Conservation (phyloP, 37 sponge, comb jelly and placozoan genomes). For the Tethya wilhelma region DNA sequence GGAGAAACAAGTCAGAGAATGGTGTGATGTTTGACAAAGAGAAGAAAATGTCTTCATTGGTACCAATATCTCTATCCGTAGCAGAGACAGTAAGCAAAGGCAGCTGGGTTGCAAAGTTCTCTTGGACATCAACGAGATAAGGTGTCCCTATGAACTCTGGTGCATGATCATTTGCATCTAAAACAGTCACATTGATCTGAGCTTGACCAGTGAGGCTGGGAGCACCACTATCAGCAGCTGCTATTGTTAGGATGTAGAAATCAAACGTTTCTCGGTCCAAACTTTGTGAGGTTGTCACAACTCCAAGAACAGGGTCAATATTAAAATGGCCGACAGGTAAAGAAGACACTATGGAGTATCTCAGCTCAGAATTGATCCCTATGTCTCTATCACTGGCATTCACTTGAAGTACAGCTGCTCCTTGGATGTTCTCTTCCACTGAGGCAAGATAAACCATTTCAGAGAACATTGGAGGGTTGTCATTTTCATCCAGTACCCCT, state of each 20-base stretch:
- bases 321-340: conserved; percentile 34
- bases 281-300: conserved; percentile 19
- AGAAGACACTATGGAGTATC: conserved; percentile 31
- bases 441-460: conserved; percentile 16
- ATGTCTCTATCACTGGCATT: conserved; percentile 57
- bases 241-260: conserved; percentile 33
- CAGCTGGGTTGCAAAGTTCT: conserved; percentile 11
- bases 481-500: conserved; percentile 74
- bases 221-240: conserved; percentile 42
- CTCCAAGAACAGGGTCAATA: conserved; percentile 47
- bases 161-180: conserved; percentile 71
- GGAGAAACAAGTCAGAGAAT: conserved; percentile 10
- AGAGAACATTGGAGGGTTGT: conserved; percentile 65
- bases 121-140: conserved; percentile 29
- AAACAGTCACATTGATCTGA: conserved; percentile 37
- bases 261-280: conserved; percentile 59
- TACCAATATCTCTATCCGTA: conserved; percentile 60
- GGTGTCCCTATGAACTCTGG: conserved; percentile 48
- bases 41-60: conserved; percentile 35
- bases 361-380: conserved; percentile 44
- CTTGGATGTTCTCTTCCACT: conserved; percentile 35
- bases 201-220: conserved; percentile 21
- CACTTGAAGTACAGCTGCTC: conserved; percentile 6
- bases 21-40: neutral
- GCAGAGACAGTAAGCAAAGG: conserved; percentile 47